Evolutionary conservation across 2,888 invertebrate species (phyloP).

Genomic region (Eristalis arbustorum): DNA sequence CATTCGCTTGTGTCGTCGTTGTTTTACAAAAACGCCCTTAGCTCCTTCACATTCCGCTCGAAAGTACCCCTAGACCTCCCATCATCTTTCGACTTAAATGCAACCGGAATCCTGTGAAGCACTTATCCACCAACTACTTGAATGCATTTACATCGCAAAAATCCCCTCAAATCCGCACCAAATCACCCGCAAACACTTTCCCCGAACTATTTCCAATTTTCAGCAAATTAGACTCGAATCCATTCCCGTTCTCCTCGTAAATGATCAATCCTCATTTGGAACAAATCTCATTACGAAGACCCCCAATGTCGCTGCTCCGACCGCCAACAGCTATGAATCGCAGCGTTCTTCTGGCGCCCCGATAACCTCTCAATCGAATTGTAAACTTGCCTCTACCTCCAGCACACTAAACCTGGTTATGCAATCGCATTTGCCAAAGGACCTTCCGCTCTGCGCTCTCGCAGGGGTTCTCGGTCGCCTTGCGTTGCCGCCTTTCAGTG

Average conservation of each 20-base stretch:
- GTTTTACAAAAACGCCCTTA: no score
- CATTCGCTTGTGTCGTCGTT: no score
- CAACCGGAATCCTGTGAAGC: no score
- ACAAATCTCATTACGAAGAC: slow-evolving; percentile 22
- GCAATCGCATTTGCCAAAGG: slow-evolving; percentile 28
- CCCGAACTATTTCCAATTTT: not conserved
- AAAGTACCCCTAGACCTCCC: no score
- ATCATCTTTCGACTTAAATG: no score
- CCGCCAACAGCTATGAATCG: not conserved
- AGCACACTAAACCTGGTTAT: slow-evolving; percentile 30
- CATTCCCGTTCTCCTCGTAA: not conserved
- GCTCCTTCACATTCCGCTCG: no score
- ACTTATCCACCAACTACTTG: no score
- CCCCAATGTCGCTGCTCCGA: not conserved
- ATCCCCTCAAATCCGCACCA: not conserved
- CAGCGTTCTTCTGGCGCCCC: not conserved
- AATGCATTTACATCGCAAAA: no score
- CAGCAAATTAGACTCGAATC: slow-evolving; percentile 1
- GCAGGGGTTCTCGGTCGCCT: not conserved
- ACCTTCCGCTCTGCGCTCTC: not conserved
- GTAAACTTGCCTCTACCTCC: slow-evolving; percentile 20
- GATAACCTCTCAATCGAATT: slow-evolving; percentile 16
- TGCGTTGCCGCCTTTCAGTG: not conserved
- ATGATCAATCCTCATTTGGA: slow-evolving; percentile 24
- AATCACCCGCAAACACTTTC: not conserved